Percentiles rank a stretch among this genome's conserved stretches.
These are phyloP conservation scores for Callyntrura sp. DNA, from an alignment of 2,888 invertebrate genomes.

Conservation along the genomic window DNA sequence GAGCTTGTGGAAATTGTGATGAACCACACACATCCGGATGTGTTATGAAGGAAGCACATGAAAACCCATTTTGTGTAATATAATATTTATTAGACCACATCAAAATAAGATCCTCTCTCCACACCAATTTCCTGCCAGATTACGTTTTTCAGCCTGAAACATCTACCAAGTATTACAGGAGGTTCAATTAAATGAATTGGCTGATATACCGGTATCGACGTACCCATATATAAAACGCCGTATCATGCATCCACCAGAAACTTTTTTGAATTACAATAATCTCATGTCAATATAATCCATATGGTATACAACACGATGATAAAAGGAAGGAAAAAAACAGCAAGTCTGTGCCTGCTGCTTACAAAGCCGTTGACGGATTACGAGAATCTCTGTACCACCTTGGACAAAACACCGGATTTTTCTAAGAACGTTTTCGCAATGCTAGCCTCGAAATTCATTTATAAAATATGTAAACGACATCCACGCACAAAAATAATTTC, in stretches of 20 bases:
- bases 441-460: background rate
- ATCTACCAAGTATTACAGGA: background rate
- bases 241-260: background rate
- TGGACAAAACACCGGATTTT: background rate
- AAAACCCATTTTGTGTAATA: constrained; percentile 61
- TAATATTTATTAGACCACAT: constrained; percentile 71
- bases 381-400: too few species aligned
- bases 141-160: constrained; percentile 36
- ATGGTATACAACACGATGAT: background rate
- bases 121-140: constrained; percentile 73
- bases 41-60: constrained; percentile 8
- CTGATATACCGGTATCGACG: constrained; percentile 32
- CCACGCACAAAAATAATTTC: background rate
- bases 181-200: constrained; percentile 72
- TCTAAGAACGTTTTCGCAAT: background rate
- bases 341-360: background rate
- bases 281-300: constrained; percentile 26
- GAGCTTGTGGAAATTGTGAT: constrained; percentile 3
- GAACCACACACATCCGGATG: constrained; percentile 4
- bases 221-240: background rate
- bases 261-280: constrained; percentile 19
- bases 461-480: too few species aligned
- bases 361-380: too few species aligned
- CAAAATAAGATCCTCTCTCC: constrained; percentile 70
- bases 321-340: background rate